Evolutionary conservation across 1,140 invertebrate species (phyloP).

Genomic region (Glomeris maerens): DNA sequence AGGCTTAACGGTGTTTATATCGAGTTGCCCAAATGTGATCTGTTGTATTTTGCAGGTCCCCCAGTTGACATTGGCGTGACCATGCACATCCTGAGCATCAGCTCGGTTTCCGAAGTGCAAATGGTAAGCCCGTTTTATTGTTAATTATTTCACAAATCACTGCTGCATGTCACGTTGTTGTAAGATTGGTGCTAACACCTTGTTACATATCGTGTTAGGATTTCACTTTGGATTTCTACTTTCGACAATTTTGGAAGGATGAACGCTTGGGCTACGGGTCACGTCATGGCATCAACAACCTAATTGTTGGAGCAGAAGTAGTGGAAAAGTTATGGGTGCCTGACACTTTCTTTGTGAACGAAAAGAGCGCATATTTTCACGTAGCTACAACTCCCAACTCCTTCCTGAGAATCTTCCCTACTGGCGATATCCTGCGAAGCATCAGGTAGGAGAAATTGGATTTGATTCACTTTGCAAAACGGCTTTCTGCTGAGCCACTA

Average conservation of each 20-base stretch:
- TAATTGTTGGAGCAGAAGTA: constrained; percentile 79
- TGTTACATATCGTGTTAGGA: constrained; percentile 47
- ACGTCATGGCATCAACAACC: constrained; percentile 66
- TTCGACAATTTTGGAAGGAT: constrained; percentile 96
- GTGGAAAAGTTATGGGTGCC: constrained; percentile 95
- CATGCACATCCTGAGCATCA: constrained; percentile 97
- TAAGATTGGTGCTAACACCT: background rate
- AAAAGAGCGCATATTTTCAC: constrained; percentile 97
- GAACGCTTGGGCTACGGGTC: constrained; percentile 79
- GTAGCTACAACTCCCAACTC: constrained; percentile 93
- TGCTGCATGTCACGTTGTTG: background rate
- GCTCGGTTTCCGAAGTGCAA: constrained; percentile 96
- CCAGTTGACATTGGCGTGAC: constrained; percentile 92
- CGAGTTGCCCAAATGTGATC: no score
- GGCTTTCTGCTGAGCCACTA: no score
- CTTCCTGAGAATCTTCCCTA: constrained; percentile 88
- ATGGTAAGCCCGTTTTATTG: constrained; percentile 74
- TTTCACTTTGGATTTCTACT: constrained; percentile 97
- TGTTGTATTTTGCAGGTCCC: constrained; percentile 56
- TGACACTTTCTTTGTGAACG: constrained; percentile 94
- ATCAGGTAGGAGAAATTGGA: constrained; percentile 68
- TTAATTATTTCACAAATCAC: background rate
- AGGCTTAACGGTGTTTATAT: no score
- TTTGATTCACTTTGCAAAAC: no score
- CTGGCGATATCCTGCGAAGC: constrained; percentile 83